A percentile compares a stretch with the other conserved stretches of the same genome.
Evolutionary conservation across 2,888 invertebrate genomes (phyloP).

Genomic region (Drosophila meridiana): DNA sequence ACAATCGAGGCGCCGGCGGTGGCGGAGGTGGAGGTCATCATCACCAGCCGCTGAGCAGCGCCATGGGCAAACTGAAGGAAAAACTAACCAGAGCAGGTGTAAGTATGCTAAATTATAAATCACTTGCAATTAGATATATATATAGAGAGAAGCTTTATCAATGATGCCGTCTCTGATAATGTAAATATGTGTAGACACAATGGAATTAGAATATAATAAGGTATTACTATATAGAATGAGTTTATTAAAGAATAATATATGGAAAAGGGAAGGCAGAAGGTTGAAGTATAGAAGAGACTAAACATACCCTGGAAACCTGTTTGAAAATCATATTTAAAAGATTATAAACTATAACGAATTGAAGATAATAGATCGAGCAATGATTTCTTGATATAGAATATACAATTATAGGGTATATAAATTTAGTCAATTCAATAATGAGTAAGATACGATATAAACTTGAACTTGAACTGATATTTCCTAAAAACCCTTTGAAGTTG

Average conservation of each 20-base stretch:
- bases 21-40: slow-evolving; percentile 72
- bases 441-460: no score
- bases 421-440: no score
- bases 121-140: neutral
- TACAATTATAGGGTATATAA: no score
- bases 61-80: slow-evolving; percentile 85
- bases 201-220: neutral
- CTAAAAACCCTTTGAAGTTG: neutral
- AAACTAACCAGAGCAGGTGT: slow-evolving; percentile 82
- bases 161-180: neutral
- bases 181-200: neutral
- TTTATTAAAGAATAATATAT: neutral
- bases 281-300: neutral
- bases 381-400: no score
- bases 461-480: no score
- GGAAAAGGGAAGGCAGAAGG: neutral
- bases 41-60: slow-evolving; percentile 81
- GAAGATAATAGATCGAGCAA: no score
- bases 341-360: neutral
- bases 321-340: neutral
- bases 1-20: slow-evolving; percentile 81
- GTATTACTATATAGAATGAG: neutral
- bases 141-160: neutral
- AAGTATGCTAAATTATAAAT: slow-evolving; percentile 52
- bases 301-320: neutral